Conservation (phyloP, 2,888 invertebrate genomes). For the Sympetrum striolatum region DNA sequence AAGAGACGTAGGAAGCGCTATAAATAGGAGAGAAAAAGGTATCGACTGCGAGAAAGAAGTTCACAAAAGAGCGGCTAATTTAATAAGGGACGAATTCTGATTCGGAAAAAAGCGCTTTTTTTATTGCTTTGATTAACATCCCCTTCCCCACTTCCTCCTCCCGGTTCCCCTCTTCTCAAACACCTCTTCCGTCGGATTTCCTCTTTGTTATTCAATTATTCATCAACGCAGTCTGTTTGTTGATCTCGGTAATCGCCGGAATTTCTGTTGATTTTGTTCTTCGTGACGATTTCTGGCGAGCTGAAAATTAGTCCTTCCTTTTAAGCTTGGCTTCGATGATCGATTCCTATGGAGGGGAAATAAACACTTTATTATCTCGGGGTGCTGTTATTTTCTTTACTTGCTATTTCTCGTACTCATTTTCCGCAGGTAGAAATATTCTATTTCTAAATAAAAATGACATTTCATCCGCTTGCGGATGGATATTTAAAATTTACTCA, state of each 20-base stretch:
- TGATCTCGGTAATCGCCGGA: background rate
- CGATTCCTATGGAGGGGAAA: too few relatives aligned
- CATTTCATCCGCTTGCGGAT: too few relatives aligned
- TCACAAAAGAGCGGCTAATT: background rate
- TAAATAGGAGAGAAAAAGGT: background rate
- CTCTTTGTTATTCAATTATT: background rate
- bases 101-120: background rate
- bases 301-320: too few relatives aligned
- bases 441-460: too few relatives aligned
- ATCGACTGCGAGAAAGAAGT: conserved; percentile 8
- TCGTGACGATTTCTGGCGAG: too few relatives aligned
- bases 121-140: background rate
- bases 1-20: background rate
- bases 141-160: background rate
- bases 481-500: too few relatives aligned
- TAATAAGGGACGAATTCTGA: background rate
- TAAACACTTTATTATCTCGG: too few relatives aligned
- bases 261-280: too few relatives aligned
- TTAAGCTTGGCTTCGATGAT: too few relatives aligned
- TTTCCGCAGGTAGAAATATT: too few relatives aligned
- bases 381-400: too few relatives aligned
- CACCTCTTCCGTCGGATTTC: background rate
- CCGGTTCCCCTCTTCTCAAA: background rate
- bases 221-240: background rate
- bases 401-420: too few relatives aligned